Conservation (phyloP, 2,888 invertebrate species). For the Hypena proboscidalis region DNA sequence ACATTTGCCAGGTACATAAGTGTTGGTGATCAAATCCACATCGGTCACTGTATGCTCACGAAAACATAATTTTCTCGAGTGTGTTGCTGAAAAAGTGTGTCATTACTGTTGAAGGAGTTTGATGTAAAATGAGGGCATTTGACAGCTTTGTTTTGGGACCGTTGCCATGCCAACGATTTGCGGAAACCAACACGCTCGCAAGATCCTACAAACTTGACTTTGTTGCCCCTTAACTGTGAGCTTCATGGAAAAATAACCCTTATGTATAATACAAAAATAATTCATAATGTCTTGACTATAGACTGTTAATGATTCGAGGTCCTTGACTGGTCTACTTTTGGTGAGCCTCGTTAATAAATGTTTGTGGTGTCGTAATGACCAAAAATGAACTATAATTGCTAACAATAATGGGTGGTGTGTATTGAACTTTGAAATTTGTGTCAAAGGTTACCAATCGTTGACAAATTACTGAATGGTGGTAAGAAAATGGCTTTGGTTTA, state of each 20-base stretch:
- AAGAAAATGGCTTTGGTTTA: not conserved
- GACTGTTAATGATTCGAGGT: conserved; percentile 42
- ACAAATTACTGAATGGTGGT: conserved; percentile 8
- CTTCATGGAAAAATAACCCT: conserved; percentile 31
- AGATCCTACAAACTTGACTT: conserved; percentile 38
- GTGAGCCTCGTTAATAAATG: conserved; percentile 45
- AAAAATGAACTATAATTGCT: conserved; percentile 34
- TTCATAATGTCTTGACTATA: conserved; percentile 16
- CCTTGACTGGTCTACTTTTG: conserved; percentile 64
- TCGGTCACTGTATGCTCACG: conserved; percentile 57
- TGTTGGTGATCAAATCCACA: conserved; percentile 43
- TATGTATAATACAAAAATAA: conserved; percentile 34
- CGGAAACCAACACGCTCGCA: conserved; percentile 63
- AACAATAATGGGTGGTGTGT: conserved; percentile 24
- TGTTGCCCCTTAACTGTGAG: conserved; percentile 14
- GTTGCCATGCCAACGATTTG: conserved; percentile 66
- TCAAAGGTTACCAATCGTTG: conserved; percentile 17
- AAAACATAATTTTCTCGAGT: conserved; percentile 66
- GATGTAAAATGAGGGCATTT: conserved; percentile 64
- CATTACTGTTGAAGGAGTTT: conserved; percentile 56
- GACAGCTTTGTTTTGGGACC: conserved; percentile 70
- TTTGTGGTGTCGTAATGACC: conserved; percentile 36
- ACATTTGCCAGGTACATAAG: conserved; percentile 56
- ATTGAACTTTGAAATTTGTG: conserved; percentile 34
- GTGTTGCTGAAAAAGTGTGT: conserved; percentile 56